These are phyloP conservation scores for Simalia tracyae DNA, from an alignment of 2,797 vertebrate species.

Conservation along the genomic window DNA sequence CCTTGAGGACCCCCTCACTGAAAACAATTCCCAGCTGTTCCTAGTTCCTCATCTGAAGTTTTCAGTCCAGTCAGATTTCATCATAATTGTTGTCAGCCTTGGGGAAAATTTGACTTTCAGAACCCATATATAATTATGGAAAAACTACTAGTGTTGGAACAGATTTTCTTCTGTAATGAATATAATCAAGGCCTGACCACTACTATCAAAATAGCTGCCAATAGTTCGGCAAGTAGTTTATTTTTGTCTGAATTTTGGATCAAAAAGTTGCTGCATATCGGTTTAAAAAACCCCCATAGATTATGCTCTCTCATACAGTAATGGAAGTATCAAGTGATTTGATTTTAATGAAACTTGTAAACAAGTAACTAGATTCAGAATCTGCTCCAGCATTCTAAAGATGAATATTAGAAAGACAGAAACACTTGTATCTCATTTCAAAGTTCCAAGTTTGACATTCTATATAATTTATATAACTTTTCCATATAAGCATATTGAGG, in stretches of 20 bases:
- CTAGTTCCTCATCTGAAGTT: conserved; percentile 2
- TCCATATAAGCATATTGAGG: not conserved
- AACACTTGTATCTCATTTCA: not conserved
- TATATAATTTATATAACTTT: not conserved
- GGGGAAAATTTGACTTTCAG: conserved; percentile 25
- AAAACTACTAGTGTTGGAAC: conserved; percentile 15
- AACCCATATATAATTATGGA: conserved; percentile 11
- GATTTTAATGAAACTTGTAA: not conserved
- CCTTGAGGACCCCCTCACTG: not conserved
- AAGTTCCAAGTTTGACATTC: not conserved
- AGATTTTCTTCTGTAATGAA: conserved; percentile 13
- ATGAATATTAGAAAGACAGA: not conserved
- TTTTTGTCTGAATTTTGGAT: conserved; percentile 2
- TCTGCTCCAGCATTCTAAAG: not conserved
- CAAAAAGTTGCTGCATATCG: not conserved
- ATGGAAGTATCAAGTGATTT: not conserved
- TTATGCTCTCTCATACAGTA: not conserved
- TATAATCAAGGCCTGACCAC: conserved; percentile 16
- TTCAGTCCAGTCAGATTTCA: conserved; percentile 26
- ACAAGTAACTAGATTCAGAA: not conserved
- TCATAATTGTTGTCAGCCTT: conserved; percentile 28
- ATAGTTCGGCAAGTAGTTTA: not conserved
- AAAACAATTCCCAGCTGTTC: conserved; percentile 16
- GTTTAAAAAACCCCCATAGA: not conserved
- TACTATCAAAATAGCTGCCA: not conserved